Base-by-base conservation (phyloP, 2,888 invertebrate species). In the Ephialtes manifestator region DNA sequence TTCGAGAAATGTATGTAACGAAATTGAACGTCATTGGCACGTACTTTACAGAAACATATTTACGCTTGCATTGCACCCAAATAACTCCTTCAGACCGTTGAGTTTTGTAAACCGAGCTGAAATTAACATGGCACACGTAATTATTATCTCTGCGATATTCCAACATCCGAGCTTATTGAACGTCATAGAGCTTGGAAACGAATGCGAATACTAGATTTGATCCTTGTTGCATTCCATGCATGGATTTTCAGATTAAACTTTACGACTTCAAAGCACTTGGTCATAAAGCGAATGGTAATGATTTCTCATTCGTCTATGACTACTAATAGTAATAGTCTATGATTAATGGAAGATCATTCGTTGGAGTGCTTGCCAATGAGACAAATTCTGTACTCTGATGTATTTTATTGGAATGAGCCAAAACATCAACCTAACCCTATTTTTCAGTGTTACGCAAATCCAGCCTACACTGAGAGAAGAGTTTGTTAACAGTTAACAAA, bases 71-170 rank as follows among this genome's bases (percentile, higher is more conserved):
- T 20, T 78, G 20, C 58, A 39, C 53, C 60, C 15, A 48, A n/a
- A 28, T 39, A 68, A 46, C 76, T 70, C 70, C 76, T 81, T 48
- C 24, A 24, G 24, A 2, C 24, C 2, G 24, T 2, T 24, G 24
- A 24, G 24, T 1, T 24, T 24, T 24, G 2, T 70, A 76, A 81
- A 76, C 51, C 48, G 63, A 76, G 43, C 76, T 28, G 43, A 70
- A 76, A 70, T 81, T 76, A 70, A 76, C 81, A 76, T 76, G 75
- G 81, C 60, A 81, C 55, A 48, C 75, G 70, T 71, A 71, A 82
- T 82, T 76, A 77, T 53, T 43, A 71, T 31, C 51, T 60, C 63
- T 28, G 55, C 43, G 60, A 70, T 51, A 53, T 70, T 70, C 75
- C 55, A 68, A 70, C 39, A 43, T 43, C 60, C 31, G 24, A 58